Base-by-base conservation (phyloP, 1,140 invertebrate genomes). In the Microplitis demolitor region DNA sequence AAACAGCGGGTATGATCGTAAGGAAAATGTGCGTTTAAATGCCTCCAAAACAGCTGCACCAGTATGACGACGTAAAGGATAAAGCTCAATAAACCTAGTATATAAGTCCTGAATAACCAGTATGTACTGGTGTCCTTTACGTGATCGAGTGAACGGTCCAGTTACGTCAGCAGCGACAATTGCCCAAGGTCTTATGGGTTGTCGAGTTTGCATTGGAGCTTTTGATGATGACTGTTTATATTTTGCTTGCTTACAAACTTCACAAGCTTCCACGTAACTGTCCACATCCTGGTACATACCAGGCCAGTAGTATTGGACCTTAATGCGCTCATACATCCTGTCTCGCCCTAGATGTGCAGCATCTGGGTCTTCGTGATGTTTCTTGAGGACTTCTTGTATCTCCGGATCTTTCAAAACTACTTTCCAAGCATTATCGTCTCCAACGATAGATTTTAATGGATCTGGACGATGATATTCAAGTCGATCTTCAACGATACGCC, bases 331-430 rank as follows among this genome's bases (percentile, higher is more conserved):
- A 14, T 72, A 75, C 0, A 78, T 83, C 53, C 82, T 80, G 0
- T 79, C 77, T 11, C 79, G 77, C 0, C 78, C 78, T 13, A 82
- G 60, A 68, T 84, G 78, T 8, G 78, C 80, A 1, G 78, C 71
- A 39, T 37, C 79, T 5, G 50, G 75, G 0, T 4, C 16, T 4
- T 76, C 50, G 33, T 80, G 72, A 4, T 58, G 33, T 58, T 80
- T 69, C 0, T 58, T 4, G 2, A 82, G 51, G 8, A 79, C 72
- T 8, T n/a, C n/a, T 13, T 11, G 62, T 8, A 50, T 51, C 50
- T 16, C 24, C 9, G 8, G 24, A 34, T 33, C 24, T 33, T n/a
- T 11, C 11, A 79, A 39, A 8, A 81, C 77, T n/a, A n/a, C n/a
- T n/a, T n/a, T n/a, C n/a, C 53, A 81, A 8, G 72, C 37, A 13